Percentiles rank a stretch among this genome's conserved stretches.
Evolutionary conservation across 1,140 invertebrate species (phyloP).

Genomic region (Diploscapter pachys): DNA sequence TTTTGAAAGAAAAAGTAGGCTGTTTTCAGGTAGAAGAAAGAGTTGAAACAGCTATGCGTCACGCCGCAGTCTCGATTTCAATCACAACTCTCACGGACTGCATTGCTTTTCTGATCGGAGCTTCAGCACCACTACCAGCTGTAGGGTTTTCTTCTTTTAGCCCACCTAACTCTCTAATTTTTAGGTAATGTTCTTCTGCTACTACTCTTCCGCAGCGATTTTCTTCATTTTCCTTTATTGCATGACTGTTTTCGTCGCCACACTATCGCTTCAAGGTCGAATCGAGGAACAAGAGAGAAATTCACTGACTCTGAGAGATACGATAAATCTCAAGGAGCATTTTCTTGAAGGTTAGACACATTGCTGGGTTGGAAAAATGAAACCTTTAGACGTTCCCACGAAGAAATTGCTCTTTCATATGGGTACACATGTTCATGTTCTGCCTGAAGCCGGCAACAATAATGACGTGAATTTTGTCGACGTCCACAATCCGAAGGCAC

Average conservation of each 20-base stretch:
- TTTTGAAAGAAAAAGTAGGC: too few relatives aligned
- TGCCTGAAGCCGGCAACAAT: conserved; percentile 14
- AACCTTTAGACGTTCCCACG: background rate
- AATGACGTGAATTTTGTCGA: conserved; percentile 18
- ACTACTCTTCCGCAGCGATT: conserved; percentile 46
- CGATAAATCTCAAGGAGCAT: background rate
- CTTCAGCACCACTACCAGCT: conserved; percentile 81
- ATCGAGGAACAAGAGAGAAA: conserved; percentile 43
- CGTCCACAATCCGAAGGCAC: background rate
- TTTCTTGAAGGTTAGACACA: background rate
- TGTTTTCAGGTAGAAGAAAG: conserved; percentile 2
- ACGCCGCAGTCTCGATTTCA: conserved; percentile 91
- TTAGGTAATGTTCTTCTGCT: conserved; percentile 46
- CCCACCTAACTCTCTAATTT: background rate
- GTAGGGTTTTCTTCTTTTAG: conserved; percentile 6
- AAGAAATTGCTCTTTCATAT: conserved; percentile 5
- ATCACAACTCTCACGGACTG: conserved; percentile 94
- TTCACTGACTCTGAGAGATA: conserved; percentile 30
- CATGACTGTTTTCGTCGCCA: conserved; percentile 46
- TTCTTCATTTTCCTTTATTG: conserved; percentile 49
- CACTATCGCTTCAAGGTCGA: conserved; percentile 43
- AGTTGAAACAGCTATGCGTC: conserved; percentile 68
- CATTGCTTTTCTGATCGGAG: conserved; percentile 89
- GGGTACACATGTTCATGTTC: conserved; percentile 8
- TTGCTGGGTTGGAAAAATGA: too few relatives aligned